These are phyloP conservation scores for Diorhabda elongata DNA, from an alignment of 1,140 invertebrate species.

Conservation along the genomic window DNA sequence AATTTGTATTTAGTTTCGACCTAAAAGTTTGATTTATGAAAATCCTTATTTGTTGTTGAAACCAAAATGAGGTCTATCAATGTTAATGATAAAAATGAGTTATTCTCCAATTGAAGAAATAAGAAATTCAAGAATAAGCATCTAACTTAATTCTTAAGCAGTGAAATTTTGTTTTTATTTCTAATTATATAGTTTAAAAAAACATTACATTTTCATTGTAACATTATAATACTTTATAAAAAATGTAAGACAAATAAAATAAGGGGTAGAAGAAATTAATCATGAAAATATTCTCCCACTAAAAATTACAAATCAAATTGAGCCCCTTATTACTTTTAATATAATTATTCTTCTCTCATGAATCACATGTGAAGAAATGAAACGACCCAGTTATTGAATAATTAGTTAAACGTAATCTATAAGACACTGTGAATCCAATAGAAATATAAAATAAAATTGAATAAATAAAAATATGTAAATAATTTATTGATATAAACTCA, in stretches of 20 bases:
- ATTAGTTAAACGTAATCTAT: constrained; percentile 54
- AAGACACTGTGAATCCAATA: constrained; percentile 53
- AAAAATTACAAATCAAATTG: constrained; percentile 52
- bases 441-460: constrained; percentile 51
- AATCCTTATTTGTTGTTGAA: constrained; percentile 50
- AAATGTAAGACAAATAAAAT: constrained; percentile 51
- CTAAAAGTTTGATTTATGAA: constrained; percentile 49
- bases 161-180: constrained; percentile 36
- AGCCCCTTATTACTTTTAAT: constrained; percentile 49
- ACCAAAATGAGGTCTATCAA: no score
- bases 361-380: constrained; percentile 49
- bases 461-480: constrained; percentile 52
- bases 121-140: constrained; percentile 31
- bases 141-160: constrained; percentile 41
- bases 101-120: constrained; percentile 34
- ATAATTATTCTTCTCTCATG: constrained; percentile 50
- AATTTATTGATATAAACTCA: constrained; percentile 50
- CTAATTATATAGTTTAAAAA: constrained; percentile 55
- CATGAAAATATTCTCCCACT: constrained; percentile 47
- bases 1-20: constrained; percentile 56
- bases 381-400: constrained; percentile 50
- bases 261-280: constrained; percentile 48
- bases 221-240: constrained; percentile 47
- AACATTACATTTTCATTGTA: constrained; percentile 59
- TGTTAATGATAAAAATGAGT: constrained; percentile 27